A percentile compares a stretch with the other conserved stretches of the same genome.
Evolutionary conservation across 2,888 invertebrate species (phyloP).

Genomic region (Hydropsyche betteni): DNA sequence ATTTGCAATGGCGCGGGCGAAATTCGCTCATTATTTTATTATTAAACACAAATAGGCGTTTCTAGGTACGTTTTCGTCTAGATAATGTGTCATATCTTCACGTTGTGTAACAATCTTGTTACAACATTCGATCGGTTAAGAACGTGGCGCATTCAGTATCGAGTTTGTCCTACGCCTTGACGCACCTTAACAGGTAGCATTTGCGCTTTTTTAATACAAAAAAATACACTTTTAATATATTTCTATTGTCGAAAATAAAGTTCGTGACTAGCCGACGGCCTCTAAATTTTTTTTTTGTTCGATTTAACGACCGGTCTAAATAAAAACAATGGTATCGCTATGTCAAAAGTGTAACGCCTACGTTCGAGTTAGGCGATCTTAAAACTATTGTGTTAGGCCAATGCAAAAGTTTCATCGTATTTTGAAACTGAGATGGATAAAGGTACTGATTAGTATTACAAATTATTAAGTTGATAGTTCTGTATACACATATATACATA

Average conservation of each 20-base stretch:
- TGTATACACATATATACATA: no score
- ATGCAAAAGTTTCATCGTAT: no score
- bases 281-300: background rate
- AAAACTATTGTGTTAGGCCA: no score
- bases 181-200: conserved; percentile 12
- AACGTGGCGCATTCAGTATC: background rate
- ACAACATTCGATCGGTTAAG: background rate
- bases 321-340: conserved; percentile 18
- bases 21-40: conserved; percentile 20
- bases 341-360: conserved; percentile 15
- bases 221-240: background rate
- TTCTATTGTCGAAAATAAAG: background rate
- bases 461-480: no score
- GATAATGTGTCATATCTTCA: conserved; percentile 27
- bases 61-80: background rate
- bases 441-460: no score
- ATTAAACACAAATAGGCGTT: no score
- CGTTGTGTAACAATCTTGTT: conserved; percentile 22
- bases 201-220: background rate
- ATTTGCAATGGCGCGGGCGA: conserved; percentile 6
- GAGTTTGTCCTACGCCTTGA: conserved; percentile 21
- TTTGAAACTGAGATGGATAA: no score
- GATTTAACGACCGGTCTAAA: background rate
- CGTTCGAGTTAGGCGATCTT: background rate
- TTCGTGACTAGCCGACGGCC: conserved; percentile 8